Conservation (phyloP, 2,888 invertebrate species). For the Salticus scenicus region DNA sequence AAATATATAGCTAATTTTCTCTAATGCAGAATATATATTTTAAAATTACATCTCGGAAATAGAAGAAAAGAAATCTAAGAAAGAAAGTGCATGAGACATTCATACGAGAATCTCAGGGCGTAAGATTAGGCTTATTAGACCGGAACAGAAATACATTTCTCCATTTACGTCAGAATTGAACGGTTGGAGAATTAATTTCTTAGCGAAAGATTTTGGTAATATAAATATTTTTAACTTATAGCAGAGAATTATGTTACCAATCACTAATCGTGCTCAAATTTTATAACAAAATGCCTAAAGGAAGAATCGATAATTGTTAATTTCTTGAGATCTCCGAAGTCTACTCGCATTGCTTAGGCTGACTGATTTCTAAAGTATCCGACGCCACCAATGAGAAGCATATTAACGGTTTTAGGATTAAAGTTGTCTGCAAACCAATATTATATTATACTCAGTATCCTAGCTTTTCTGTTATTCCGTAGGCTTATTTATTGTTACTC, state of each 20-base stretch:
- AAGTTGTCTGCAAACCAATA: not conserved
- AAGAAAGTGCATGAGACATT: not conserved
- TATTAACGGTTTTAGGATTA: conserved; percentile 37
- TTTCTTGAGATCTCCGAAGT: conserved; percentile 37
- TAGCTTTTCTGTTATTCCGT: not conserved
- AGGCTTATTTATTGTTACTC: not conserved
- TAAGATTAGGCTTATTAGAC: conserved; percentile 41
- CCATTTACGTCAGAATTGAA: conserved; percentile 29
- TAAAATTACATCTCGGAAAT: not conserved
- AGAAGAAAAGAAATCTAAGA: not conserved
- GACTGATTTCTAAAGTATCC: conserved; percentile 56
- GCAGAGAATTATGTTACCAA: conserved; percentile 1
- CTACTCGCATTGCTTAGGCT: conserved; percentile 5
- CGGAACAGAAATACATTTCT: conserved; percentile 28
- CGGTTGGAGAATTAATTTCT: conserved; percentile 36
- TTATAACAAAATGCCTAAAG: conserved; percentile 26
- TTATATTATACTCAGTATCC: not conserved
- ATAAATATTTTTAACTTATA: conserved; percentile 26
- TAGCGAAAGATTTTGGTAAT: conserved; percentile 26
- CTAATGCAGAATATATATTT: no score
- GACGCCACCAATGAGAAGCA: not conserved
- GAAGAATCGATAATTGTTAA: conserved; percentile 59
- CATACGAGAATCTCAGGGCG: not conserved
- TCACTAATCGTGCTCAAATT: conserved; percentile 51
- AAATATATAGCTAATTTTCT: not conserved